Evolutionary conservation across 2,797 vertebrate species (phyloP).

Genomic region (Gallinago nigripennis): DNA sequence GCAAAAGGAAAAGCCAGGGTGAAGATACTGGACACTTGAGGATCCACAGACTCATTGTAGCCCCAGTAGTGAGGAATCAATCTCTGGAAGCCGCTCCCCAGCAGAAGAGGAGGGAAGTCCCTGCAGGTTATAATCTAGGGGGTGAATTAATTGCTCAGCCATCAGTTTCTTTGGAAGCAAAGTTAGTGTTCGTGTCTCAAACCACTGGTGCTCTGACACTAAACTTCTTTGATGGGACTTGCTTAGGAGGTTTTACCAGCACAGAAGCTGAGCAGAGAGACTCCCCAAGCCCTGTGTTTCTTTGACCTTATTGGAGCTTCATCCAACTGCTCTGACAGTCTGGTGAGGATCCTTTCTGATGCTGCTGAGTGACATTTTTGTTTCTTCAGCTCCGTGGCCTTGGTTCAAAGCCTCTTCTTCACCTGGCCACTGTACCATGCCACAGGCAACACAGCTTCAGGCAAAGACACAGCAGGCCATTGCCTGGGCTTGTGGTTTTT

Average conservation of each 20-base stretch:
- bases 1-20: slow-evolving; percentile 89
- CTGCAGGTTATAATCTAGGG: slow-evolving; percentile 85
- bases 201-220: neutral
- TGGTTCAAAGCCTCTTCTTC: neutral
- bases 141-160: neutral
- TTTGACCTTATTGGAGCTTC: neutral
- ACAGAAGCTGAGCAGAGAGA: neutral
- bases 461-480: neutral
- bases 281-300: neutral
- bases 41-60: slow-evolving; percentile 81
- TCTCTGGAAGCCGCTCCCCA: slow-evolving; percentile 70
- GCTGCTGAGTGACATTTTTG: neutral
- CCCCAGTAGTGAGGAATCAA: slow-evolving; percentile 75
- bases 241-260: neutral
- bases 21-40: slow-evolving; percentile 86
- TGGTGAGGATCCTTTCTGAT: neutral
- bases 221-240: neutral
- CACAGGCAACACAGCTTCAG: neutral
- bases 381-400: neutral
- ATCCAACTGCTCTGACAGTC: neutral
- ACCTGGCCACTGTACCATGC: too few relatives aligned
- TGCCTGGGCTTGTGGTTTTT: neutral
- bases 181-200: neutral
- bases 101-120: slow-evolving; percentile 86
- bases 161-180: neutral